Conservation (phyloP, 1,140 invertebrate genomes). For the Rhyacophila brunnea region DNA sequence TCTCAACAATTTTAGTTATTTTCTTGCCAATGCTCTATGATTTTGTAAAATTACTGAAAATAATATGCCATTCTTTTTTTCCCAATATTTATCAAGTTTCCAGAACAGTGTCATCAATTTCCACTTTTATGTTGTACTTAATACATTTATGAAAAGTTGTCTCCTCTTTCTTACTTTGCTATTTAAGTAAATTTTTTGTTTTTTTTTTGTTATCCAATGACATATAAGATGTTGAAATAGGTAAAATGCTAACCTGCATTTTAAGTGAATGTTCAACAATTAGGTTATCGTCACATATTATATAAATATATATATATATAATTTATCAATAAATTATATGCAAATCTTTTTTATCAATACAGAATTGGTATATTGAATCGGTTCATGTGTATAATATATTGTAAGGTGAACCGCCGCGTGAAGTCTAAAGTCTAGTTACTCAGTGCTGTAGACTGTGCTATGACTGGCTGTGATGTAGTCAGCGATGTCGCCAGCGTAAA, state of each 20-base stretch:
- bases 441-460: conserved; percentile 23
- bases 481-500: conserved; percentile 20
- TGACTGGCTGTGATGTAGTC: conserved; percentile 34
- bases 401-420: conserved; percentile 3
- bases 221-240: conserved; percentile 1
- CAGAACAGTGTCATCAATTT: neutral
- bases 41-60: conserved; percentile 5
- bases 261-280: neutral
- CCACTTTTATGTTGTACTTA: conserved; percentile 21
- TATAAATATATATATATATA: conserved; percentile 13
- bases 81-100: conserved; percentile 12
- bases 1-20: conserved; percentile 26
- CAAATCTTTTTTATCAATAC: conserved; percentile 3
- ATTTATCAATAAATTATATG: conserved; percentile 16
- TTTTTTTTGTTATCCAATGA: conserved; percentile 26
- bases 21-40: conserved; percentile 32
- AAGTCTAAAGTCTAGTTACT: conserved; percentile 23
- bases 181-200: conserved; percentile 17
- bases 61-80: conserved; percentile 5
- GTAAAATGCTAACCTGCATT: neutral
- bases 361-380: conserved; percentile 15
- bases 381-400: conserved; percentile 10
- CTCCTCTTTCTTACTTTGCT: conserved; percentile 25
- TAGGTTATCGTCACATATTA: conserved; percentile 9
- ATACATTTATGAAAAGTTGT: conserved; percentile 14